Percentiles rank a stretch among this genome's conserved stretches.
These are phyloP conservation scores for Celastrina argiolus DNA, from an alignment of 2,888 invertebrate genomes.

Conservation along the genomic window DNA sequence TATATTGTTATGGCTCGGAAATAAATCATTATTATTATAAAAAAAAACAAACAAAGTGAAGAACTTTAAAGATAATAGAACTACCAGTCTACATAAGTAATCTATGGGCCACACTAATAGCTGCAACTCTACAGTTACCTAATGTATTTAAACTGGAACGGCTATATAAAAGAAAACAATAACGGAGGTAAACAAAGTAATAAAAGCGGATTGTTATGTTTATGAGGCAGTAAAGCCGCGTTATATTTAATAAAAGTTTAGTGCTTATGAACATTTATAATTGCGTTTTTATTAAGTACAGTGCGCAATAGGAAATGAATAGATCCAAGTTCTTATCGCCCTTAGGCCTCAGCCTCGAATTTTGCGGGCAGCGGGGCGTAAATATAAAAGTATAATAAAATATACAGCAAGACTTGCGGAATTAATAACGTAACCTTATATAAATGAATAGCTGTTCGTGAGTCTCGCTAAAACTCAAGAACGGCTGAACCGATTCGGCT, in stretches of 20 bases:
- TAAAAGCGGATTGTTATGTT: conserved; percentile 21
- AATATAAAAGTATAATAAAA: too few species aligned
- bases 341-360: too few species aligned
- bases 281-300: conserved; percentile 16
- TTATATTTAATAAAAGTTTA: conserved; percentile 21
- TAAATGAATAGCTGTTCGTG: too few species aligned
- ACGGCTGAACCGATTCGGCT: too few species aligned
- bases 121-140: not conserved
- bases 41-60: too few species aligned
- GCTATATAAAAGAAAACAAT: conserved; percentile 19
- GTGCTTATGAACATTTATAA: conserved; percentile 20
- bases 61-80: not conserved
- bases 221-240: conserved; percentile 14
- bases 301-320: not conserved
- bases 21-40: too few species aligned
- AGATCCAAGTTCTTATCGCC: too few species aligned
- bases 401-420: too few species aligned
- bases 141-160: conserved; percentile 2
- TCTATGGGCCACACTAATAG: not conserved
- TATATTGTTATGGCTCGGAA: too few species aligned
- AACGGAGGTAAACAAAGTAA: conserved; percentile 21
- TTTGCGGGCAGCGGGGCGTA: too few species aligned
- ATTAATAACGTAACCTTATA: too few species aligned
- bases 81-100: not conserved
- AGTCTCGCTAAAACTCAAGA: too few species aligned